Evolutionary conservation across 1,140 invertebrate species (phyloP).

Genomic region (Papilio helenus): DNA sequence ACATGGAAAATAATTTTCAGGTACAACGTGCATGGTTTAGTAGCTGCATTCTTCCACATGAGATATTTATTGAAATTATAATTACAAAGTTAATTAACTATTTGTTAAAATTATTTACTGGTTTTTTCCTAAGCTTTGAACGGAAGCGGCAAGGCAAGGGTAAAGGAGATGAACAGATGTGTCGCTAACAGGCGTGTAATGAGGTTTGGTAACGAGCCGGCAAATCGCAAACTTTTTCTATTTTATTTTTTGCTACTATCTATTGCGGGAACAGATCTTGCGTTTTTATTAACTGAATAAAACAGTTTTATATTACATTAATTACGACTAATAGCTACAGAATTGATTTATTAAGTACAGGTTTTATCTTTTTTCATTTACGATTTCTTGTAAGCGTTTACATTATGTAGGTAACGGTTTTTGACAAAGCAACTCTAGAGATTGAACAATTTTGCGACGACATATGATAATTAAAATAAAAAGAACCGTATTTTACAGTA

Average conservation of each 20-base stretch:
- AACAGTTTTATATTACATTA: neutral
- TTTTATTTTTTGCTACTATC: slow-evolving; percentile 30
- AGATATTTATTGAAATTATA: too few species aligned
- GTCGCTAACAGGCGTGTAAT: slow-evolving; percentile 40
- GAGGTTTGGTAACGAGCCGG: slow-evolving; percentile 25
- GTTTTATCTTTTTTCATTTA: neutral
- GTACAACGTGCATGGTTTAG: too few species aligned
- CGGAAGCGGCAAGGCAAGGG: slow-evolving; percentile 30
- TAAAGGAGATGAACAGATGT: slow-evolving; percentile 38
- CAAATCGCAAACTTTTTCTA: slow-evolving; percentile 21
- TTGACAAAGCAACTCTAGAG: too few species aligned
- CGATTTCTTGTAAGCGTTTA: too few species aligned
- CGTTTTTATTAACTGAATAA: neutral
- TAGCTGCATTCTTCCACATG: too few species aligned
- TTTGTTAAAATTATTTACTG: neutral
- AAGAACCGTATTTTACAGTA: too few species aligned
- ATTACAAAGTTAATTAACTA: too few species aligned
- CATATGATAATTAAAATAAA: too few species aligned
- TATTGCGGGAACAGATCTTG: neutral
- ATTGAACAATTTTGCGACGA: too few species aligned
- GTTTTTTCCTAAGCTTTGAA: neutral
- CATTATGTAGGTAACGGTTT: too few species aligned
- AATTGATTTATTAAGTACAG: neutral
- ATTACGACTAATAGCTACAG: neutral
- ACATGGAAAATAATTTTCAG: too few species aligned